Evolutionary conservation across 2,113 vertebrate species (phyloP), one percentile per base, ranked within the genome.

Genomic region (Osmerus eperlanus): DNA sequence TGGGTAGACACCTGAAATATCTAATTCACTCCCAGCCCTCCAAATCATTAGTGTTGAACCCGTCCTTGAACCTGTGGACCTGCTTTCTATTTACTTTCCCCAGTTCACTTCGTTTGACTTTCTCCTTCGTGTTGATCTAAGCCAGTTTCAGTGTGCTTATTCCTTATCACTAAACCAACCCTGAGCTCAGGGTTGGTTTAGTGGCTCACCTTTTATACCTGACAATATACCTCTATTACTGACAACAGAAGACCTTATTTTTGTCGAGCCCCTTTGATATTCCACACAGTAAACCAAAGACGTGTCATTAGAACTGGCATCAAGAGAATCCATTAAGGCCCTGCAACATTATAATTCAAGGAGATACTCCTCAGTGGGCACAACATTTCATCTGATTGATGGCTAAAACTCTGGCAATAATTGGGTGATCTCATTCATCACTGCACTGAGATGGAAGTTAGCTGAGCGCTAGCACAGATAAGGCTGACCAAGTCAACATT

Each of bases 51-150:
- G 41, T 12, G 9, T 47, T 47, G 41, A 47, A 11, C 9, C 14
- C 16, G 6, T 2, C 16, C 54, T 56, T 56, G 15, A 56, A 56
- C 3, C 54, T n/a, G 54, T 5, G 7, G 7, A 56, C 54, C 54
- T 56, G 41, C 41, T 47, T 11, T 47, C 41, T 47, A 47, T 47
- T 47, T 47, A 47, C 41, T 47, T 47, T 47, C 1, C 41, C 41
- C 41, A 47, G 41, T 47, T 5, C 5, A 19, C 65, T 67, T 11
- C 81, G 84, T 85, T 89, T 86, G 75, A 58, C 74, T 81, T 85
- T 72, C 64, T 32, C 55, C 14, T 0, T 70, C 21, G 72, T 86
- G 81, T 86, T 88, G 85, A 70, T 70, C 83, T 76, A 83, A 78
- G 80, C 73, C 47, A 68, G 80, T 89, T 88, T 87, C 78, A 74